Evolutionary conservation across 2,888 invertebrate species (phyloP).

Genomic region (Megastigmus dorsalis): DNA sequence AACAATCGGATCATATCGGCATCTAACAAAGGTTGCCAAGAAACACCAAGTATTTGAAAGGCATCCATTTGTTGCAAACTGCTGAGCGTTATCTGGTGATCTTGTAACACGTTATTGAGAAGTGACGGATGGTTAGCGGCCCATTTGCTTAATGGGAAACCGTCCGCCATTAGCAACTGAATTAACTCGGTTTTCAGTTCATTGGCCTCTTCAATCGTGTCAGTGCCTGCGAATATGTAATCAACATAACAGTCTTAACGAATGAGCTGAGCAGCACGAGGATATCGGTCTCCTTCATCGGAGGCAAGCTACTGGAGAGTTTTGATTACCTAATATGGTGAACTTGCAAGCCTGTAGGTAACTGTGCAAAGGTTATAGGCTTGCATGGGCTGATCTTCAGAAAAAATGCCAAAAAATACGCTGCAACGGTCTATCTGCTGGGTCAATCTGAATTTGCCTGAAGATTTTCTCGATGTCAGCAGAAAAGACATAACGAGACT

Average conservation of each 20-base stretch:
- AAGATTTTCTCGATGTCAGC: neutral
- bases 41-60: too few species aligned
- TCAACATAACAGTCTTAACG: constrained; percentile 10
- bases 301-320: neutral
- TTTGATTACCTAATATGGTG: neutral
- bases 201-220: neutral
- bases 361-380: neutral
- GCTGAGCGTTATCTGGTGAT: too few species aligned
- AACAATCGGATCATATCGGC: too few species aligned
- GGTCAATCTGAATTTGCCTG: neutral
- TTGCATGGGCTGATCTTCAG: too few species aligned
- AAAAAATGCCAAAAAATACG: neutral
- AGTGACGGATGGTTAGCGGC: neutral
- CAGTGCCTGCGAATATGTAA: constrained; percentile 44
- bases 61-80: too few species aligned
- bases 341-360: neutral
- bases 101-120: neutral
- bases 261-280: neutral
- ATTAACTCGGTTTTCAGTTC: neutral
- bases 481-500: neutral
- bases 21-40: too few species aligned
- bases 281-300: neutral
- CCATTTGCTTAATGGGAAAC: neutral
- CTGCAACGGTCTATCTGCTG: neutral
- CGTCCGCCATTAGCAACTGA: neutral